Base-by-base conservation (phyloP, 92 coral and sea anemone genomes). In the Palythoa heliodiscus region DNA sequence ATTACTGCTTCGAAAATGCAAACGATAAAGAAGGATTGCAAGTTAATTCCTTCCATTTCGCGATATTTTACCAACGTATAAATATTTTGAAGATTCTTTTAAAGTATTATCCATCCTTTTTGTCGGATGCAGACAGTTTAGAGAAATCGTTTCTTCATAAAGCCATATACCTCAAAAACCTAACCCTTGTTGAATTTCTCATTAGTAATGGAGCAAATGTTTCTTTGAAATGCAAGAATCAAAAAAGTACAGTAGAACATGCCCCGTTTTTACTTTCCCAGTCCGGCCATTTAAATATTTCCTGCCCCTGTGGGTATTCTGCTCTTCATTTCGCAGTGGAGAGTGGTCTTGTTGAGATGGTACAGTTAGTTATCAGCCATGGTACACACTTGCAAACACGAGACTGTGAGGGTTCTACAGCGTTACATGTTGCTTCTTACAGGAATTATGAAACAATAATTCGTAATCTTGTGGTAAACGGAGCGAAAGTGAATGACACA, bases 271-370 rank as follows among this genome's bases (percentile, higher is more conserved):
- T 66, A 24, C 5, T 22, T 8, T 8, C 29, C 7, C 11, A 35
- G 11, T 57, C 37, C 11, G 35, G 71, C 13, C 2, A 91, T 57
- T 50, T 55, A 8, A 10, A 7, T 13, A 86, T 87, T 40, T 39
- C 25, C 48, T 92, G 93, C 64, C 83, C 71, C 38, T 87, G 90
- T 67, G 94, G 93, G 22, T 52, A 89, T 7, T 84, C 90, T 7
- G 92, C 93, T 23, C 87, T 89, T 7, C 93, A 93, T 68, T 61
- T 91, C 0, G 91, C 92, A 43, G 92, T 87, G 5, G 87, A 87
- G 22, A 83, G 85, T 79, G 94, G 94, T 12, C 69, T 73, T 11
- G 53, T 75, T 35, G 20, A 87, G 61, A 76, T 87, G 9, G 91
- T 78, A 35, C 2, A 70, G 1, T 40, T 85, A 22, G 71, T 93